Evolutionary conservation across 1,140 invertebrate species (phyloP), one percentile per base, ranked within the genome.

Genomic region (Dendroctonus ponderosae): DNA sequence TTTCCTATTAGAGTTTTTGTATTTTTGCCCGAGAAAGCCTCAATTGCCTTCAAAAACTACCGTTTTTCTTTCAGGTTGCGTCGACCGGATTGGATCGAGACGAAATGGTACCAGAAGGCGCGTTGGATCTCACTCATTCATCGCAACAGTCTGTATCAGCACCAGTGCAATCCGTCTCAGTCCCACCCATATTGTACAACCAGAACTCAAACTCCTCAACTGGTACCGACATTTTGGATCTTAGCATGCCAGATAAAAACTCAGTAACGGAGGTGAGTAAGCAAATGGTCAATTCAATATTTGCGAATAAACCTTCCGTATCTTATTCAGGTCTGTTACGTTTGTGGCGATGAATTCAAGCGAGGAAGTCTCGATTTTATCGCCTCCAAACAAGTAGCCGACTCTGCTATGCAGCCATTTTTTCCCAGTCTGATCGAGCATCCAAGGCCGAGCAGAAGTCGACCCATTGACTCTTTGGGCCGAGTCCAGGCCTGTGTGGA

Each of bases 211-310:
- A 79, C 64, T 75, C 77, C 0, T 74, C 72, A 3, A 72, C 74
- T 1, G 73, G 70, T 39, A 85, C 86, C 11, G 91, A 92, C 73
- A 92, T 93, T 70, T 80, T 94, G 53, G 92, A 94, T 80, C 81
- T 94, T 54, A 92, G 91, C 60, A 93, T 94, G 91, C 91, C 92
- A 3, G 91, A 93, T 75, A 94, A 94, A 81, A 93, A 94, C 82
- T 90, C 91, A 44, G 86, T 89, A 61, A 92, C 90, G 48, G 91
- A 93, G 82, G 92, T 68, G 43, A 57, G 50, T 14, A 0, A 26
- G 37, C 5, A 52, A 52, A 6, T 0, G 26, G 26, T 26, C 26
- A 26, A 52, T 14, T 26, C 37, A 40, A 56, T 39, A 9, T 60
- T 60, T 26, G 37, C 4, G 37, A 12, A 15, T 6, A 52, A 15